Evolutionary conservation across 2,797 vertebrate species (phyloP).

Genomic region (Philypnodon macrostomus): DNA sequence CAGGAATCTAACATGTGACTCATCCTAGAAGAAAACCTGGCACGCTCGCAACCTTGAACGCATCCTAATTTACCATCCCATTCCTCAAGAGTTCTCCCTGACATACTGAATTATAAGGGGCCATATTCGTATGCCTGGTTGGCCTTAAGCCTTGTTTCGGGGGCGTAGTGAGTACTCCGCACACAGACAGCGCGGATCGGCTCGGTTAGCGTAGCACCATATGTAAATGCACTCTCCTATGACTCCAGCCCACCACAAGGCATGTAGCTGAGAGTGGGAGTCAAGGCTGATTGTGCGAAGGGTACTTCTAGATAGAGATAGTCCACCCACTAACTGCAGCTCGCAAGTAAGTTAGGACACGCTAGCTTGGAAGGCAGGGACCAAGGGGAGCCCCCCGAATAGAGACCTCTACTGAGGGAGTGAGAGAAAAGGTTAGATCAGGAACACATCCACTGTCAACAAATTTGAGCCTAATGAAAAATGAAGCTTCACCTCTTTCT

Average conservation of each 20-base stretch:
- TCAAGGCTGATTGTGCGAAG: slow-evolving; percentile 74
- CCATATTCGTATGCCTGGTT: slow-evolving; percentile 72
- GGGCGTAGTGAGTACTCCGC: slow-evolving; percentile 72
- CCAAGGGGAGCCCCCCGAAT: slow-evolving; percentile 50
- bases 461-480: slow-evolving; percentile 83
- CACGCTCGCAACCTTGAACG: slow-evolving; percentile 69
- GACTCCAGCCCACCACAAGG: slow-evolving; percentile 76
- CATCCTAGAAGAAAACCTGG: slow-evolving; percentile 71
- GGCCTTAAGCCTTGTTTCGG: slow-evolving; percentile 73
- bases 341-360: slow-evolving; percentile 70
- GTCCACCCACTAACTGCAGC: slow-evolving; percentile 71
- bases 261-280: slow-evolving; percentile 76
- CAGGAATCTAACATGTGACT: slow-evolving; percentile 67
- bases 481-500: slow-evolving; percentile 92
- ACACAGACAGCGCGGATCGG: slow-evolving; percentile 69
- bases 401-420: slow-evolving; percentile 41
- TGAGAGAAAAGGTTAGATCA: slow-evolving; percentile 76
- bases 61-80: slow-evolving; percentile 76
- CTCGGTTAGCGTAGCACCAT: slow-evolving; percentile 67
- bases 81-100: slow-evolving; percentile 79
- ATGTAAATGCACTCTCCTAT: slow-evolving; percentile 76
- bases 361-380: slow-evolving; percentile 70
- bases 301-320: slow-evolving; percentile 73
- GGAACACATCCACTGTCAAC: slow-evolving; percentile 76
- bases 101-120: slow-evolving; percentile 78